A percentile compares a stretch with the other conserved stretches of the same genome.
Conservation (phyloP, 2,888 invertebrate species). For the Polyommatus iphigenia region DNA sequence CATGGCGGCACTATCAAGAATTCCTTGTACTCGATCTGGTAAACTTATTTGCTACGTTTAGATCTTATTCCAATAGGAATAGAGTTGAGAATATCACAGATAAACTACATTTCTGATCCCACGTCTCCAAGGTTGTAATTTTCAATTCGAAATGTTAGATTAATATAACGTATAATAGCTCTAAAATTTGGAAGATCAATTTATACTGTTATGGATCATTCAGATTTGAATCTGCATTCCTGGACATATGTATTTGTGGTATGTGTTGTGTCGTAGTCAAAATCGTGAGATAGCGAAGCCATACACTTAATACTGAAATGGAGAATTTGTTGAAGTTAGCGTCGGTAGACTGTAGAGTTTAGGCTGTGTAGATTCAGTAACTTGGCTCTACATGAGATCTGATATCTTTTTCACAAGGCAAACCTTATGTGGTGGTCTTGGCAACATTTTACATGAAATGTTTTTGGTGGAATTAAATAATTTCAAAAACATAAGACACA, state of each 20-base stretch:
- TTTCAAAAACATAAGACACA: no score
- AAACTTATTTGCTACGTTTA: not conserved
- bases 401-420: no score
- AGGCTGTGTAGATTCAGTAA: no score
- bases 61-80: not conserved
- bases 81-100: not conserved
- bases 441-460: no score
- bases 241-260: not conserved
- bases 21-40: slow-evolving; percentile 4
- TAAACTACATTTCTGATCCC: slow-evolving; percentile 8
- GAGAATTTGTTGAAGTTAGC: no score
- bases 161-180: slow-evolving; percentile 22
- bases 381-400: no score
- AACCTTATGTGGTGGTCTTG: no score
- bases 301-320: no score
- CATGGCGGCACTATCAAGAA: slow-evolving; percentile 22
- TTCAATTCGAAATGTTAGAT: slow-evolving; percentile 35
- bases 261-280: not conserved
- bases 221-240: not conserved
- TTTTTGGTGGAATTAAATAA: no score
- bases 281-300: not conserved
- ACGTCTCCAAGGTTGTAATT: slow-evolving; percentile 38
- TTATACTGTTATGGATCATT: slow-evolving; percentile 3
- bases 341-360: no score
- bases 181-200: slow-evolving; percentile 16